Evolutionary conservation across 2,888 invertebrate genomes (phyloP).

Genomic region (Spatulosminthurus flaviceps): DNA sequence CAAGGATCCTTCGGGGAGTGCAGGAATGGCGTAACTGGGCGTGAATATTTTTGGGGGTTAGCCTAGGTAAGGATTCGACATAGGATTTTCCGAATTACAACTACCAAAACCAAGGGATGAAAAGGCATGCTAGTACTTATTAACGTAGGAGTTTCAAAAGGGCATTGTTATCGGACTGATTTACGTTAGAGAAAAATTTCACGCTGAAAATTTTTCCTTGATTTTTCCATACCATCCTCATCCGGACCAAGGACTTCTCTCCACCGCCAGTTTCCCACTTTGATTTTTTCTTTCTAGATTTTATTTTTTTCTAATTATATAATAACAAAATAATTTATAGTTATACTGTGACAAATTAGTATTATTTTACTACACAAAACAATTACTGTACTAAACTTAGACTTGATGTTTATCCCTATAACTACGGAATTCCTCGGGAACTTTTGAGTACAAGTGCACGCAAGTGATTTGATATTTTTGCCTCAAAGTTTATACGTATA

Average conservation of each 20-base stretch:
- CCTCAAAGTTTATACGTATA: no score
- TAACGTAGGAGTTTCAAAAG: slow-evolving; percentile 33
- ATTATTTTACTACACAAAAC: no score
- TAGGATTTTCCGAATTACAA: neutral
- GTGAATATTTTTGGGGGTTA: slow-evolving; percentile 48
- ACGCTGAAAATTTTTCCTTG: neutral
- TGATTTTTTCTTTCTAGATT: neutral
- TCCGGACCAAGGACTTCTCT: no score
- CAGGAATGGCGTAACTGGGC: slow-evolving; percentile 48
- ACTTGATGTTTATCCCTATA: neutral
- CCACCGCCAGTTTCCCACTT: neutral
- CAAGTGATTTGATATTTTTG: no score
- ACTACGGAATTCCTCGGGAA: no score
- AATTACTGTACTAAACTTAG: no score
- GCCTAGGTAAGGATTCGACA: slow-evolving; percentile 43
- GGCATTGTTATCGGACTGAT: slow-evolving; percentile 40
- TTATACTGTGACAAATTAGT: no score
- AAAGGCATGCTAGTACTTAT: slow-evolving; percentile 36
- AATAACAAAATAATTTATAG: no score
- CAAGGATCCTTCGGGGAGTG: slow-evolving; percentile 40
- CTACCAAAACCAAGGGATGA: slow-evolving; percentile 22
- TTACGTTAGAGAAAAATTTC: slow-evolving; percentile 27
- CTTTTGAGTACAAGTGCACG: no score
- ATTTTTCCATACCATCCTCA: neutral
- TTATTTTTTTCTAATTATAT: no score